Percentiles rank a stretch among this genome's conserved stretches.
Conservation (phyloP, 2,888 invertebrate genomes). For the Tinea trinotella region DNA sequence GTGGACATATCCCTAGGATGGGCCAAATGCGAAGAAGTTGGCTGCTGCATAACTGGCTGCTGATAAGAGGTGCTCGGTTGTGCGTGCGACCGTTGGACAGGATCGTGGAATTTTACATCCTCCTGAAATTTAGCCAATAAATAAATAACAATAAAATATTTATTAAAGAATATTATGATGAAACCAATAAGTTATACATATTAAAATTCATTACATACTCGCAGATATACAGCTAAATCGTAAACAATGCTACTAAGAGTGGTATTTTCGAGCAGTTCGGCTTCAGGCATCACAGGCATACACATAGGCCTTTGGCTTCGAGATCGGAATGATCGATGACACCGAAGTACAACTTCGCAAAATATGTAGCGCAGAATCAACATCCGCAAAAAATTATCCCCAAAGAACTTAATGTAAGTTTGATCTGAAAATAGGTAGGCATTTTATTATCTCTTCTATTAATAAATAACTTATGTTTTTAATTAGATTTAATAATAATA, state of each 20-base stretch:
- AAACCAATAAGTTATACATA: too few relatives aligned
- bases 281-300: conserved; percentile 89
- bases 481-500: neutral
- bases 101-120: too few relatives aligned
- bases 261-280: conserved; percentile 89
- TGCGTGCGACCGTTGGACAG: too few relatives aligned
- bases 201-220: too few relatives aligned
- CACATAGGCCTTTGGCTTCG: conserved; percentile 89
- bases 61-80: neutral
- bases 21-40: neutral
- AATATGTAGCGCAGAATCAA: conserved; percentile 92
- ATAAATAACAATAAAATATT: too few relatives aligned
- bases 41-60: neutral
- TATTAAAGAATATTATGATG: too few relatives aligned
- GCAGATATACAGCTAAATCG: conserved; percentile 86
- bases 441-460: neutral
- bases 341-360: conserved; percentile 90
- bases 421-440: conserved; percentile 63
- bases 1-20: neutral
- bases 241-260: conserved; percentile 83
- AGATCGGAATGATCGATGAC: conserved; percentile 89
- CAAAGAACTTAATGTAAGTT: conserved; percentile 88
- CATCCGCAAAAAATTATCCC: conserved; percentile 94
- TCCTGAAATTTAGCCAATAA: too few relatives aligned
- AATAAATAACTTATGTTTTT: neutral